phyloP scores from a whole-genome alignment of 2,888 invertebrate genomes.

The Xanthorhoe designata region DNA sequence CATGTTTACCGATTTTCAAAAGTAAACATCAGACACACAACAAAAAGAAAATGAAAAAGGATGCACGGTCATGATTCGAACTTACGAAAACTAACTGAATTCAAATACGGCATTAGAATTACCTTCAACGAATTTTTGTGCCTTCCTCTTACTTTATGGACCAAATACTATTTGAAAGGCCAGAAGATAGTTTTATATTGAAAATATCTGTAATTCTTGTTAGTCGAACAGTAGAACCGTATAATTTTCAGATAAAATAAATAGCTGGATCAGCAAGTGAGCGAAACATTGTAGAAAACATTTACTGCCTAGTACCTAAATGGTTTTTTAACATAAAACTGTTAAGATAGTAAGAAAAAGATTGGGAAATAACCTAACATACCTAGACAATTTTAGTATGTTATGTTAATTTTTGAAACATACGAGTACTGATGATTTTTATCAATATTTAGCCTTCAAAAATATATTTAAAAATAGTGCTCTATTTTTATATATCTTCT shows the following conservation, averaged over 20 bases:
- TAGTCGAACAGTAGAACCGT: conserved; percentile 34
- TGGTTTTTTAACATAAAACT: conserved; percentile 18
- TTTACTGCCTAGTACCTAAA: conserved; percentile 16
- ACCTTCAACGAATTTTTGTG: not conserved
- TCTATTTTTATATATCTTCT: no score
- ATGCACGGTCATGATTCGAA: no score
- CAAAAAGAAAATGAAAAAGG: no score
- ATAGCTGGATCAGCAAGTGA: conserved; percentile 22
- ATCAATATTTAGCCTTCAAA: no score
- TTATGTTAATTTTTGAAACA: not conserved
- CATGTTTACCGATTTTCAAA: no score
- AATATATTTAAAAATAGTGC: no score
- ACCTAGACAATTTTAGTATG: not conserved
- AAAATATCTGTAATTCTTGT: conserved; percentile 41
- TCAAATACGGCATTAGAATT: not conserved
- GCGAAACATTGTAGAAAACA: conserved; percentile 19
- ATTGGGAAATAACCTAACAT: not conserved
- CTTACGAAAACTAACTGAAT: no score
- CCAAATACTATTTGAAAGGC: conserved; percentile 22
- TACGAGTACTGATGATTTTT: no score
- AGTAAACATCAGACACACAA: no score
- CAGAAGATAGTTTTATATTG: conserved; percentile 38
- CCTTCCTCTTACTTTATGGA: conserved; percentile 8
- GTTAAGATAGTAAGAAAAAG: conserved; percentile 6
- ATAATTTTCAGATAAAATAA: conserved; percentile 42